These are phyloP conservation scores for Hydrocynus forskahlii DNA, from an alignment of 2,797 vertebrate genomes.

Conservation along the genomic window DNA sequence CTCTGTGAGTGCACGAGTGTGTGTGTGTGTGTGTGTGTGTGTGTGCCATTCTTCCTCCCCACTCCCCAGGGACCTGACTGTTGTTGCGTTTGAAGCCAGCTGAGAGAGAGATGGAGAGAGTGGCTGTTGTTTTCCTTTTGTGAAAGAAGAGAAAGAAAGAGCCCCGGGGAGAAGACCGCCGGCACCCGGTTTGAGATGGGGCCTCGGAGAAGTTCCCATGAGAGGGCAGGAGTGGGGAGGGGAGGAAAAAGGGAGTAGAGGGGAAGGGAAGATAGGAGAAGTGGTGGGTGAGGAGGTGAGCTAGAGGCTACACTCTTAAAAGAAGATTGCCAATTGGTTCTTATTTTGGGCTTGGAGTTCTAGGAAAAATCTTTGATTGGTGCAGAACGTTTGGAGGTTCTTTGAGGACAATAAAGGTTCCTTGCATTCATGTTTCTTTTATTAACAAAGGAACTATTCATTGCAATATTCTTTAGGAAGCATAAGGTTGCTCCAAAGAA, in stretches of 20 bases:
- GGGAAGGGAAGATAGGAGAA: conserved; percentile 9
- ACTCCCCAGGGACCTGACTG: conserved; percentile 72
- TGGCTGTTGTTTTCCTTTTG: conserved; percentile 78
- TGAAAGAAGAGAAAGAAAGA: conserved; percentile 77
- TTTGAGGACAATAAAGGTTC: too few relatives aligned
- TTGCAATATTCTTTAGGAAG: too few relatives aligned
- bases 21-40: conserved; percentile 15
- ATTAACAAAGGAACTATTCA: too few relatives aligned
- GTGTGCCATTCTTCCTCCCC: conserved; percentile 60
- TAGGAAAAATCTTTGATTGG: background rate
- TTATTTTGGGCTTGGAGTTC: background rate
- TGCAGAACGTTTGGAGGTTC: too few relatives aligned
- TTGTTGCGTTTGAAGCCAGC: conserved; percentile 46
- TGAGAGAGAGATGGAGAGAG: conserved; percentile 60
- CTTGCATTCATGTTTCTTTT: too few relatives aligned
- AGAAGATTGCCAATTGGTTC: background rate
- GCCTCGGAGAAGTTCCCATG: conserved; percentile 69
- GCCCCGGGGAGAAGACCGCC: conserved; percentile 73
- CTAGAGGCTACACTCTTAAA: conserved; percentile 42
- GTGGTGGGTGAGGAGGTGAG: conserved; percentile 21
- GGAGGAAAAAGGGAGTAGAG: conserved; percentile 49
- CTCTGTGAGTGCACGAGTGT: background rate
- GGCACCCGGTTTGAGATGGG: conserved; percentile 76
- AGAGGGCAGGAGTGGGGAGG: conserved; percentile 64
- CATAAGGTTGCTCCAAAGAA: too few relatives aligned